Base-by-base conservation (phyloP, 2,113 vertebrate genomes). In the Hypanus sabinus region DNA sequence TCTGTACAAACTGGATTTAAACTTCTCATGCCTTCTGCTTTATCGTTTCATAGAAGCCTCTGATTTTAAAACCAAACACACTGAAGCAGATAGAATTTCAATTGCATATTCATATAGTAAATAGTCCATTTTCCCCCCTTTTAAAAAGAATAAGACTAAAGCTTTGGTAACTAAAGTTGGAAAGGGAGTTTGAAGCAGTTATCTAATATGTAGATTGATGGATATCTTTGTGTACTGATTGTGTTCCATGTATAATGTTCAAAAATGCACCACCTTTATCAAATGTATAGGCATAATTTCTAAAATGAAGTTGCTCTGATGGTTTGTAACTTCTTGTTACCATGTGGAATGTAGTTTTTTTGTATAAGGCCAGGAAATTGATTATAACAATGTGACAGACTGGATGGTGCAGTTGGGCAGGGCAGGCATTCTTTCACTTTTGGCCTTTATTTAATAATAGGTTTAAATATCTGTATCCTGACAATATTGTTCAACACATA, bases 1-100 rank as follows among this genome's bases (percentile, higher is more conserved):
- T n/a, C 94, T 95, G 95, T 96, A 96, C 96, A 95, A 95, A 96
- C 71, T 91, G 94, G 71, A 77, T 94, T 60, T 90, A 95, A 94
- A 95, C 38, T 95, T 94, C 94, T 91, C 95, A 95, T 95, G 95
- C 95, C 96, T 5, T 65, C 87, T 22, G 87, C 33, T 90, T 65
- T 68, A 22, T 60, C 36, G 24, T 27, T 88, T 55, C 46, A 46
- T 46, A 46, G 46, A 46, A 46, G 46, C 46, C 46, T 46, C 46
- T 46, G 46, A 46, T 46, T 46, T 46, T 3, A 46, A 46, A 46
- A 46, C 46, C 46, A 46, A 46, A 46, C 46, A 46, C 46, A 46
- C 71, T 27, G 71, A 73, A 73, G 5, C 2, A 5, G 20, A 73
- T 22, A 20, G 77, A 5, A n/a, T 73, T 93, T 71, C 46, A 71